Percentiles rank a stretch among this genome's conserved stretches.
Evolutionary conservation across 2,888 invertebrate genomes (phyloP).

Genomic region (Gymnocheta viridis): DNA sequence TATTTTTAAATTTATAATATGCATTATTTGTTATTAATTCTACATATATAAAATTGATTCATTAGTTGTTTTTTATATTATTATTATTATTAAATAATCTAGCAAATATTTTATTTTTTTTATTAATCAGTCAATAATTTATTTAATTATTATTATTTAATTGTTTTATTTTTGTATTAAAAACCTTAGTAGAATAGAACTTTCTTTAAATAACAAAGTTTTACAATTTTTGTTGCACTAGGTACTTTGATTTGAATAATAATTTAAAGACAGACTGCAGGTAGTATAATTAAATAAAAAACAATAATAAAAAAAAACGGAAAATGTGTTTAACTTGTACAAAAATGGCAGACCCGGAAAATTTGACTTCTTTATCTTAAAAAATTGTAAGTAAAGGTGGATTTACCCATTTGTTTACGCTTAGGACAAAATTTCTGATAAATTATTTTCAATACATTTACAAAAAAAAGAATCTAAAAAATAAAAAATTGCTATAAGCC

Average conservation of each 20-base stretch:
- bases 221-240: conserved; percentile 26
- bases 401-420: no score
- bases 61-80: conserved; percentile 20
- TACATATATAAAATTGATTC: conserved; percentile 60
- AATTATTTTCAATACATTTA: no score
- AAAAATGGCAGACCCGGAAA: no score
- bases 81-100: conserved; percentile 61
- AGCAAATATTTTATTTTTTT: conserved; percentile 65
- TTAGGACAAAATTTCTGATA: no score
- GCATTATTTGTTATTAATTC: conserved; percentile 39
- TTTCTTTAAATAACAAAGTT: conserved; percentile 41
- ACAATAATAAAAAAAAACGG: not conserved
- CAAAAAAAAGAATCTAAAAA: no score
- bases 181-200: conserved; percentile 43
- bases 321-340: not conserved
- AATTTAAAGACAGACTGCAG: not conserved
- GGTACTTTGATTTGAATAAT: conserved; percentile 49
- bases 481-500: no score
- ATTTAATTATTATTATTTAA: conserved; percentile 46
- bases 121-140: conserved; percentile 68
- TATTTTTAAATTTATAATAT: conserved; percentile 31
- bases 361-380: no score
- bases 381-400: no score
- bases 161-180: conserved; percentile 24
- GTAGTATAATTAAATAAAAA: not conserved